These are phyloP conservation scores for Nemurella pictetii DNA, from an alignment of 2,888 invertebrate species.

Conservation along the genomic window DNA sequence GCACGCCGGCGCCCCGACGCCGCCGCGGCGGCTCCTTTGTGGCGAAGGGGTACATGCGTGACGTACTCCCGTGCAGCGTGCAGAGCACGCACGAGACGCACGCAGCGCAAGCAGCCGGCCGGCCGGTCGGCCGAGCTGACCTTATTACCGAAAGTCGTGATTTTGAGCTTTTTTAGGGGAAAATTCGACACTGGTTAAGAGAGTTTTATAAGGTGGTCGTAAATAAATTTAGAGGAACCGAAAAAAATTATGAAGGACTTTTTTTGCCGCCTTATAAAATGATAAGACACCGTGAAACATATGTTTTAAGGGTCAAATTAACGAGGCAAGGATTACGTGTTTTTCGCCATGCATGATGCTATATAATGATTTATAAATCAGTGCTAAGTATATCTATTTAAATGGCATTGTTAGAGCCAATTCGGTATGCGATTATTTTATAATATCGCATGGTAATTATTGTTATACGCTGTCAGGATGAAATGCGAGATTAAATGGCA, in stretches of 20 bases:
- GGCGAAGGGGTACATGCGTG: background rate
- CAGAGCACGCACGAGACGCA: background rate
- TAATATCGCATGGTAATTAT: background rate
- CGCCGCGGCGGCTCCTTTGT: background rate
- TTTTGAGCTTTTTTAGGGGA: background rate
- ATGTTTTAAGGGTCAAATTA: background rate
- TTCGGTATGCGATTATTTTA: background rate
- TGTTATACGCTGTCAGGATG: background rate
- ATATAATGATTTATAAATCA: background rate
- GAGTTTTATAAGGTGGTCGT: background rate
- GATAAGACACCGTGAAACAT: background rate
- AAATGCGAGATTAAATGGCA: background rate
- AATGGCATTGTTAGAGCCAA: background rate
- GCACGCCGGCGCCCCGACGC: background rate
- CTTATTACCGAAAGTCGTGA: background rate
- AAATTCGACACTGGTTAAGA: background rate
- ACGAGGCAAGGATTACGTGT: background rate
- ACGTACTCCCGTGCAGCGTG: no score
- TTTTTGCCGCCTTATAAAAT: background rate
- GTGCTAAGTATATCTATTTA: background rate
- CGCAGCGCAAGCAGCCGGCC: background rate
- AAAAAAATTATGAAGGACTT: background rate
- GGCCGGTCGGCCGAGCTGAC: background rate
- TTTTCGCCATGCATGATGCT: background rate
- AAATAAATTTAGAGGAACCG: background rate